Evolutionary conservation across 2,113 vertebrate species (phyloP).

Genomic region (Eurystomus gularis): DNA sequence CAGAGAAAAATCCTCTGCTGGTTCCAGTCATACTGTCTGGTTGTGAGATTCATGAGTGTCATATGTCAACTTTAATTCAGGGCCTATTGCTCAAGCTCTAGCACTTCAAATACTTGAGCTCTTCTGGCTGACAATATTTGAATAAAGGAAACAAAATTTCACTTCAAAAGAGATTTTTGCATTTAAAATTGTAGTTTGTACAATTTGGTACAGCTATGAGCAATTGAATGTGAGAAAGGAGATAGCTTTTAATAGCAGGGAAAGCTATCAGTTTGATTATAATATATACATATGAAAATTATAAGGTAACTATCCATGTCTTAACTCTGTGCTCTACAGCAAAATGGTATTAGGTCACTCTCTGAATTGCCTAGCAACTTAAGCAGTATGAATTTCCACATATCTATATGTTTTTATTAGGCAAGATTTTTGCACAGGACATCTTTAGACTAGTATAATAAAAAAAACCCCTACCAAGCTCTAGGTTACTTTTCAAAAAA

Average conservation of each 20-base stretch:
- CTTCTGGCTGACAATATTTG: not conserved
- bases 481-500: not conserved
- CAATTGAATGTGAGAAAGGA: not conserved
- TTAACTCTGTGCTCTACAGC: not conserved
- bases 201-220: not conserved
- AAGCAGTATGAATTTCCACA: constrained; percentile 41
- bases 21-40: too few species aligned
- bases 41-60: too few species aligned
- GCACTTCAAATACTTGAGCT: too few species aligned
- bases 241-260: not conserved
- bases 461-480: not conserved
- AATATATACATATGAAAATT: not conserved
- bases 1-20: too few species aligned
- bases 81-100: too few species aligned
- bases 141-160: not conserved
- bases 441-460: not conserved
- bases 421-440: not conserved
- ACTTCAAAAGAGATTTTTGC: not conserved
- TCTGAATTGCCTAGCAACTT: constrained; percentile 25
- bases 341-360: not conserved
- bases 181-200: not conserved
- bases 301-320: not conserved
- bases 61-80: too few species aligned
- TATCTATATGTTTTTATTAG: not conserved
- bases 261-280: not conserved